These are phyloP conservation scores for Scaptomyza hsui DNA, from an alignment of 1,140 invertebrate species.

Conservation along the genomic window DNA sequence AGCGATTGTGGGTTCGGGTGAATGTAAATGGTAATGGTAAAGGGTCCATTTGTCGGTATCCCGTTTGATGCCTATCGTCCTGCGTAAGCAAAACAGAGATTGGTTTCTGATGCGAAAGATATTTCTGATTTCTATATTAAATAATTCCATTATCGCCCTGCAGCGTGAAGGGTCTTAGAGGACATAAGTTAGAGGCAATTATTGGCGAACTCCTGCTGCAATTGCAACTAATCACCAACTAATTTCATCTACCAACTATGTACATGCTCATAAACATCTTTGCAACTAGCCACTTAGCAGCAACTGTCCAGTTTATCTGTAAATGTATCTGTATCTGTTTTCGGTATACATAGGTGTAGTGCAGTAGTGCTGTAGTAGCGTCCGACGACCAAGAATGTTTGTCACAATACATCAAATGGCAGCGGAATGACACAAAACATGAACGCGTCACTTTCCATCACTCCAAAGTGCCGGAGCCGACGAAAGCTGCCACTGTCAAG, in stretches of 20 bases:
- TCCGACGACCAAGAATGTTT: constrained; percentile 72
- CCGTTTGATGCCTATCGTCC: constrained; percentile 7
- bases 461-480: constrained; percentile 79
- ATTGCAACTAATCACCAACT: constrained; percentile 46
- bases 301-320: constrained; percentile 22
- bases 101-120: too few relatives aligned
- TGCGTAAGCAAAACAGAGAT: constrained; percentile 52
- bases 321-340: constrained; percentile 20
- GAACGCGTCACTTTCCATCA: constrained; percentile 84
- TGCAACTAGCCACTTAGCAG: constrained; percentile 24
- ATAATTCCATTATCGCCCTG: neutral
- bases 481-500: constrained; percentile 40
- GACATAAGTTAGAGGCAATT: constrained; percentile 23
- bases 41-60: neutral
- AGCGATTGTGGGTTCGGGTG: constrained; percentile 40
- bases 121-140: too few relatives aligned
- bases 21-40: constrained; percentile 18
- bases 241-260: constrained; percentile 49
- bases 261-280: constrained; percentile 46
- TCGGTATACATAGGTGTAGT: neutral
- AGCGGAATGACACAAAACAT: constrained; percentile 83
- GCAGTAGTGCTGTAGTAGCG: neutral
- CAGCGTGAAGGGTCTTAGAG: neutral
- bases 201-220: constrained; percentile 15
- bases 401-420: constrained; percentile 83